phyloP scores from a whole-genome alignment of 2,888 invertebrate genomes.

The Isoperla grammatica region DNA sequence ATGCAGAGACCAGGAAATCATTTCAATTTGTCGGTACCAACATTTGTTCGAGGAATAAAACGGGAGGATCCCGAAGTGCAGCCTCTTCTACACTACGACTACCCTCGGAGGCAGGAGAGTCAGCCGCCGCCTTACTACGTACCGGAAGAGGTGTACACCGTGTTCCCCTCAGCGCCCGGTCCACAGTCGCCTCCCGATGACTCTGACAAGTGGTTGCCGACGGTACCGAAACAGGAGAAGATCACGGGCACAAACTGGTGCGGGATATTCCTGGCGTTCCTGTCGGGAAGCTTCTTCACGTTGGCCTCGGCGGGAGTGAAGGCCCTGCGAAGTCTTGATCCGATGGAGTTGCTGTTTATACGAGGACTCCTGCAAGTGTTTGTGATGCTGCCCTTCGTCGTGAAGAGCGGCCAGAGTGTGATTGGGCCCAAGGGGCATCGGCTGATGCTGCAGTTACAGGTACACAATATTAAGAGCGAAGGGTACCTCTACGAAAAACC shows the following conservation, averaged over 20 bases:
- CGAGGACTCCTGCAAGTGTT: conserved; percentile 43
- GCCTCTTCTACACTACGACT: not conserved
- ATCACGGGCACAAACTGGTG: conserved; percentile 20
- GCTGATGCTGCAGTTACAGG: conserved; percentile 42
- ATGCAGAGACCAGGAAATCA: no score
- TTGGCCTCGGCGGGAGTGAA: conserved; percentile 45
- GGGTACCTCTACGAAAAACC: not conserved
- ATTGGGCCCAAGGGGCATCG: conserved; percentile 43
- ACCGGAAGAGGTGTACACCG: not conserved
- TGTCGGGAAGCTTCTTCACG: conserved; percentile 48
- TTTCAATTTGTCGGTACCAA: no score
- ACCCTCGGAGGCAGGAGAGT: no score
- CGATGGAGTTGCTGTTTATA: conserved; percentile 45
- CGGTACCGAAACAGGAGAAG: not conserved
- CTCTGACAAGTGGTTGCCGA: conserved; percentile 13
- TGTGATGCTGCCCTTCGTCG: conserved; percentile 41
- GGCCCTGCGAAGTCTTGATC: conserved; percentile 43
- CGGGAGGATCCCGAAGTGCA: not conserved
- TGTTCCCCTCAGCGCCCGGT: not conserved
- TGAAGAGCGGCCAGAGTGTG: conserved; percentile 38
- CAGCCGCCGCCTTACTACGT: no score
- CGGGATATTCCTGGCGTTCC: conserved; percentile 44
- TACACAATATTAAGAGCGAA: not conserved
- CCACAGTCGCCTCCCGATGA: not conserved
- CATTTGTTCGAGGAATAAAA: no score